phyloP scores from a whole-genome alignment of 2,797 vertebrate species.

The Schizopygopsis pylzovi region DNA sequence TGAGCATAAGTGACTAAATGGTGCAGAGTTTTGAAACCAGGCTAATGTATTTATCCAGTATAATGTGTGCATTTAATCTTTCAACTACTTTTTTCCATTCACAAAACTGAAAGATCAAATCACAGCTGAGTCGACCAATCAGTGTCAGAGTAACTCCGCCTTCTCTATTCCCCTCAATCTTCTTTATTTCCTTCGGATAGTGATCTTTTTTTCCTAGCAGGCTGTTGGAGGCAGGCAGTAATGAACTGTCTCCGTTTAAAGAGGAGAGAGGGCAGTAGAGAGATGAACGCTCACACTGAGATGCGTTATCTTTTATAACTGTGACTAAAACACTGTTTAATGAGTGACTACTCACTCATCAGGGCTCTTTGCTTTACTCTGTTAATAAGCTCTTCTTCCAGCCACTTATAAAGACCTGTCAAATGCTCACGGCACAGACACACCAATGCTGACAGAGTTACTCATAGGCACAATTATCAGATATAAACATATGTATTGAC shows the following conservation, averaged over 20 bases:
- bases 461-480: constrained; percentile 2
- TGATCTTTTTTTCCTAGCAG: constrained; percentile 30
- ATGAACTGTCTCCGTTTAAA: constrained; percentile 27
- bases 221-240: constrained; percentile 27
- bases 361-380: constrained; percentile 47
- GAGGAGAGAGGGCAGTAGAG: constrained; percentile 39
- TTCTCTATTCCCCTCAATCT: constrained; percentile 22
- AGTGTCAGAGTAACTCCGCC: neutral
- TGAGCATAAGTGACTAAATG: neutral
- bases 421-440: constrained; percentile 39
- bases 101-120: constrained; percentile 13
- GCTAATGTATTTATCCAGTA: neutral
- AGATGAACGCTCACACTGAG: constrained; percentile 44
- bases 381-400: constrained; percentile 64
- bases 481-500: constrained; percentile 12
- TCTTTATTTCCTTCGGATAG: constrained; percentile 17
- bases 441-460: constrained; percentile 26
- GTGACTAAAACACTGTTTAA: constrained; percentile 60
- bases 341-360: constrained; percentile 60
- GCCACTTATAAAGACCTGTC: constrained; percentile 63
- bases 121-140: neutral
- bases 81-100: neutral
- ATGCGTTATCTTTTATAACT: constrained; percentile 58
- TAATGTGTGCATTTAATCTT: neutral
- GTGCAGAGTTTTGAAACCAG: neutral